These are phyloP conservation scores for Tipula unca DNA, from an alignment of 2,888 invertebrate species.

Conservation along the genomic window DNA sequence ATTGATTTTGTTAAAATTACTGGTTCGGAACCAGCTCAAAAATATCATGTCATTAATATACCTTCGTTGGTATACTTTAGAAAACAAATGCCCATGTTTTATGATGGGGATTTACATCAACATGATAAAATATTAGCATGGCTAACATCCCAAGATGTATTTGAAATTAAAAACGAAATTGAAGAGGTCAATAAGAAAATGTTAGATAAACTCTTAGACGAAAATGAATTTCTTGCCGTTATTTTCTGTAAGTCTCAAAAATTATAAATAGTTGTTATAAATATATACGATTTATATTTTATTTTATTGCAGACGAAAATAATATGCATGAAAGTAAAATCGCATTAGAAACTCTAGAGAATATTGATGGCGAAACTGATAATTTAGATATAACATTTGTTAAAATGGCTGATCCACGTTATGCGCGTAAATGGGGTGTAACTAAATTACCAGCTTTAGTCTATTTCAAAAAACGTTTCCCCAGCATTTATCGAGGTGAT, in stretches of 20 bases:
- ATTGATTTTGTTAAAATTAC: constrained; percentile 91
- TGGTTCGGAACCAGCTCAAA: constrained; percentile 70
- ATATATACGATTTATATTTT: not conserved
- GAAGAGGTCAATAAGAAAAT: constrained; percentile 95
- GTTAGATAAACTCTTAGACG: constrained; percentile 88
- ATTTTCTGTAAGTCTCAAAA: constrained; percentile 73
- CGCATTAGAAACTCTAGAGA: constrained; percentile 80
- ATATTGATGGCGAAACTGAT: constrained; percentile 91
- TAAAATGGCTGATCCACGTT: constrained; percentile 85
- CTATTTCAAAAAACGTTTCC: constrained; percentile 84
- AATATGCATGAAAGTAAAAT: constrained; percentile 69
- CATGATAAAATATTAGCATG: constrained; percentile 77
- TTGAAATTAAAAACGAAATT: constrained; percentile 93
- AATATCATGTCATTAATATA: constrained; percentile 72
- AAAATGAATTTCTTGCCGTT: constrained; percentile 90
- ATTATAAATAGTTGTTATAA: constrained; percentile 17
- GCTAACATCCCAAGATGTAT: constrained; percentile 90
- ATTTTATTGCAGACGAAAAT: constrained; percentile 58
- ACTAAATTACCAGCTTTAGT: constrained; percentile 85
- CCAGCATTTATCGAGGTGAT: constrained; percentile 87
- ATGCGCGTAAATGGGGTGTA: constrained; percentile 90
- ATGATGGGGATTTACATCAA: constrained; percentile 83
- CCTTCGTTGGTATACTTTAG: constrained; percentile 81
- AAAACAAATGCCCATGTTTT: constrained; percentile 70
- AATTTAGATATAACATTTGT: constrained; percentile 91